A percentile compares a stretch with the other conserved stretches of the same genome.
phyloP scores from a whole-genome alignment of 2,113 vertebrate species.

The Dendrocopos noguchii region DNA sequence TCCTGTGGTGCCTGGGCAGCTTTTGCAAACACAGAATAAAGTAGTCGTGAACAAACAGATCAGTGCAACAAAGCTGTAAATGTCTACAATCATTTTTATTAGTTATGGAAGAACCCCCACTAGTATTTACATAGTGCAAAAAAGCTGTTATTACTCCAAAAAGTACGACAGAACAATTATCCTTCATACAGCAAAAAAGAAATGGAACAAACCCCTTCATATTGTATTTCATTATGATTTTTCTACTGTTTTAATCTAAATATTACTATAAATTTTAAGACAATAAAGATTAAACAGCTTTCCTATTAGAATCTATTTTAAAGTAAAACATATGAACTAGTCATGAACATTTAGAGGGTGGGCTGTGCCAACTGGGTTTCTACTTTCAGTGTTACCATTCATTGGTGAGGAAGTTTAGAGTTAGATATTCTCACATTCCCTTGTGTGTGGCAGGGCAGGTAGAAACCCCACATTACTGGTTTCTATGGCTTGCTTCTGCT shows the following conservation, averaged over 20 bases:
- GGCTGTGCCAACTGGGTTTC: slow-evolving; percentile 74
- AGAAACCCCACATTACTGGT: neutral
- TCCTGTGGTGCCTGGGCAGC: neutral
- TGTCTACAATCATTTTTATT: slow-evolving; percentile 90
- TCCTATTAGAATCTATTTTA: slow-evolving; percentile 72
- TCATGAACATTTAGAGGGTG: slow-evolving; percentile 73
- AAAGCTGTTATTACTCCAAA: slow-evolving; percentile 84
- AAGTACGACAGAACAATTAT: slow-evolving; percentile 75
- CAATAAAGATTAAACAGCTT: slow-evolving; percentile 77
- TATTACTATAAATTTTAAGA: slow-evolving; percentile 71
- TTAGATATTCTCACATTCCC: neutral
- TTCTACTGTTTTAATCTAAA: slow-evolving; percentile 74
- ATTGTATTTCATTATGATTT: slow-evolving; percentile 67
- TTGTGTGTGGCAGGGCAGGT: neutral
- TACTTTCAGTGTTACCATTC: slow-evolving; percentile 38
- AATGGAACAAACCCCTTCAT: slow-evolving; percentile 73
- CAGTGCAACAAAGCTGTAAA: neutral
- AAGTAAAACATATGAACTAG: slow-evolving; percentile 63
- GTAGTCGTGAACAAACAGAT: neutral
- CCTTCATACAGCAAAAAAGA: slow-evolving; percentile 77
- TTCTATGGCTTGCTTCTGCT: slow-evolving; percentile 56
- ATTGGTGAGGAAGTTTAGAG: neutral
- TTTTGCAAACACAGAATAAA: neutral
- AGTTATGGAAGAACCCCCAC: slow-evolving; percentile 85
- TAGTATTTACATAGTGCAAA: slow-evolving; percentile 98